Evolutionary conservation across 2,113 vertebrate species (phyloP), one percentile per base, ranked within the genome.

Genomic region (Lota lota): DNA sequence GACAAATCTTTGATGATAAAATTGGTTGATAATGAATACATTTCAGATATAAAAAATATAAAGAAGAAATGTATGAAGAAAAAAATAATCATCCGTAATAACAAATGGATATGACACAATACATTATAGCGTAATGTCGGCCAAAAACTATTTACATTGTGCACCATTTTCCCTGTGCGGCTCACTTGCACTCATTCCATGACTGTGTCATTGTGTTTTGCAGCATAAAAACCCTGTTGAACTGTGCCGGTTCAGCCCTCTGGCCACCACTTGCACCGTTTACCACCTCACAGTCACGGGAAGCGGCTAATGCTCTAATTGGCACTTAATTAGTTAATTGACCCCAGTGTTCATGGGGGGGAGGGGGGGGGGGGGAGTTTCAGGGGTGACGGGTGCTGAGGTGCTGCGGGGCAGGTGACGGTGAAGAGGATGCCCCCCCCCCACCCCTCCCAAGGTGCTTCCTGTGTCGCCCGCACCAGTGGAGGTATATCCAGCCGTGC

Each of bases 311-410:
- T 80, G 58, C 74, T 83, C 77, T 89, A 88, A 91, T 89, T 88
- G 87, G 67, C 72, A 88, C 83, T 89, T 88, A 88, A 89, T 90
- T 88, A 80, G 80, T 88, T 88, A 86, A 89, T 81, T 81, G 84
- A 89, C 86, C 80, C 82, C 74, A 63, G 83, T 4, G 33, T 74
- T 69, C 68, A 68, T 33, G 6, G 6, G 5, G 36, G 24, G 69
- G 11, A 1, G 36, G 36, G 36, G 11, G 36, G 11, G 36, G 36
- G 36, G 63, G 61, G 36, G 36, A 7, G 28, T 47, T 66, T 36
- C 53, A 19, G 73, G 47, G 67, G 57, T 36, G 47, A 72, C 22
- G 51, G 15, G 28, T 36, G 51, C 67, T 40, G 14, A 0, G 72
- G 67, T 63, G 76, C 24, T 65, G n/a, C 20, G 63, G 76, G 2